Percentiles rank a stretch among this genome's conserved stretches.
Evolutionary conservation across 2,797 vertebrate genomes (phyloP).

Genomic region (Girardinus metallicus): DNA sequence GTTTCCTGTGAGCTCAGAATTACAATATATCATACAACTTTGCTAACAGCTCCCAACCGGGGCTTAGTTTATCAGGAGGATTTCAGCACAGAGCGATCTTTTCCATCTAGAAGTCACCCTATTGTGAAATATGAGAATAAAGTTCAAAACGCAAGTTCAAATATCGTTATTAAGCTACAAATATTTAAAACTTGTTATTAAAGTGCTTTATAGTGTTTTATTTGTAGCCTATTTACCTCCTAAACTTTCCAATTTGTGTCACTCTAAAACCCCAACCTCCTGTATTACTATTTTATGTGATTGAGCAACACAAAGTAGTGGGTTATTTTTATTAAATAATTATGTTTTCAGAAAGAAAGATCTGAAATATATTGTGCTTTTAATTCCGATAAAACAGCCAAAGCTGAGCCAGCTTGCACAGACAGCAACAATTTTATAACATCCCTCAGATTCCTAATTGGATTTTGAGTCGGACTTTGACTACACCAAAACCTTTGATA

Average conservation of each 20-base stretch:
- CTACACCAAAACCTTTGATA: not conserved
- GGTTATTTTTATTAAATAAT: not conserved
- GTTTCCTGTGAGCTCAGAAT: not conserved
- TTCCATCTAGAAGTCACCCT: not conserved
- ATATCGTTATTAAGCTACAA: not conserved
- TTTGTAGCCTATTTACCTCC: not conserved
- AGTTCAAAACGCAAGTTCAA: not conserved
- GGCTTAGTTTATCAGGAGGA: not conserved
- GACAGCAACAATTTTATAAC: not conserved
- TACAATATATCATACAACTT: not conserved
- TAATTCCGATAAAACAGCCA: not conserved
- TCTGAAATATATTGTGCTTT: not conserved
- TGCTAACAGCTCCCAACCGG: not conserved
- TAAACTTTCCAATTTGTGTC: not conserved
- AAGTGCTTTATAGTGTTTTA: not conserved
- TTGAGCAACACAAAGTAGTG: not conserved
- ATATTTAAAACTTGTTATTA: not conserved
- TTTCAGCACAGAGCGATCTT: not conserved
- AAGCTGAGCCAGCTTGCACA: not conserved
- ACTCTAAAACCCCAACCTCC: constrained; percentile 11
- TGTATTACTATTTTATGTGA: not conserved
- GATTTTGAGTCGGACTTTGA: not conserved
- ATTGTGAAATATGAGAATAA: not conserved
- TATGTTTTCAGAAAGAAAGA: not conserved
- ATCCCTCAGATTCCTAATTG: not conserved